Percentiles rank a stretch among this genome's conserved stretches.
Evolutionary conservation across 2,797 vertebrate genomes (phyloP).

Genomic region (Brachymystax lenok): DNA sequence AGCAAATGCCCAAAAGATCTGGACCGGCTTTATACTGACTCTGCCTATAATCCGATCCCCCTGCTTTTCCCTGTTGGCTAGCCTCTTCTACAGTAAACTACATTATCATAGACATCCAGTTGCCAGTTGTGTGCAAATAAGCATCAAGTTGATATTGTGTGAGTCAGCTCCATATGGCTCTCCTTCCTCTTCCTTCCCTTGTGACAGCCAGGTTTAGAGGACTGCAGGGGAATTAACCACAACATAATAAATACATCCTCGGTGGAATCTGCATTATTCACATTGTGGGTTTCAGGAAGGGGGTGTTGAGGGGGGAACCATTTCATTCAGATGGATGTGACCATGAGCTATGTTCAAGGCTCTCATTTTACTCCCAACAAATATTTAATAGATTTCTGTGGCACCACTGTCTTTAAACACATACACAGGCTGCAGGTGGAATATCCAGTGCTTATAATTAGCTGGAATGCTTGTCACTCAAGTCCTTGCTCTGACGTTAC

Average conservation of each 20-base stretch:
- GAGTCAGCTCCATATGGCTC: neutral
- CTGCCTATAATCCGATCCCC: neutral
- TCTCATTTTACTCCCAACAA: too few species aligned
- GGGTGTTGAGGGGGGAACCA: neutral
- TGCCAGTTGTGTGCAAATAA: neutral
- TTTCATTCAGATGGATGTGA: neutral
- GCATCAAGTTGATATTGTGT: neutral
- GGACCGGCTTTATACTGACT: neutral
- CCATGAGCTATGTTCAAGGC: neutral
- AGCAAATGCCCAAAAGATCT: neutral
- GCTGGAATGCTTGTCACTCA: constrained; percentile 35
- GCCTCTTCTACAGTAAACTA: neutral
- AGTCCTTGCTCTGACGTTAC: neutral
- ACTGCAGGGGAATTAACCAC: neutral
- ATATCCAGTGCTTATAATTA: constrained; percentile 22
- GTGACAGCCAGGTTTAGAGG: neutral
- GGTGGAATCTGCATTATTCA: neutral
- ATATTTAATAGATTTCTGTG: neutral
- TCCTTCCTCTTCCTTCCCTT: neutral
- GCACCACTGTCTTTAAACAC: neutral
- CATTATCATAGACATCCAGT: neutral
- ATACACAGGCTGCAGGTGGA: neutral
- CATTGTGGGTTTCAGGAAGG: neutral
- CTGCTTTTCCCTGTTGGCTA: neutral
- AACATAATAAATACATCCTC: neutral